phyloP scores from a whole-genome alignment of 2,113 vertebrate species.

The Zapus hudsonius region DNA sequence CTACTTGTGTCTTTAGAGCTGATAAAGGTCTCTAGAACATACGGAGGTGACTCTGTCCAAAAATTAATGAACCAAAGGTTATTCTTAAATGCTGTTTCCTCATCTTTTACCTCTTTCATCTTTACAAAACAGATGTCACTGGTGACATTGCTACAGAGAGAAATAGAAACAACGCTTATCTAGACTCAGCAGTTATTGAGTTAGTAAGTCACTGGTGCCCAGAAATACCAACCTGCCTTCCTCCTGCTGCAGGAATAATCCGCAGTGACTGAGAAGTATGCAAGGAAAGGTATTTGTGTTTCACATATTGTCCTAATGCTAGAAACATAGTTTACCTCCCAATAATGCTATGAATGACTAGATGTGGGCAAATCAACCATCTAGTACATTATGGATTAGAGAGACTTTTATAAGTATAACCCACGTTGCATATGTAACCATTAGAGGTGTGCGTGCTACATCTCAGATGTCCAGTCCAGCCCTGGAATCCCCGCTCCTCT shows the following conservation, averaged over 20 bases:
- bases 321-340: background rate
- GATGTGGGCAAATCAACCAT: background rate
- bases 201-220: background rate
- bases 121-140: background rate
- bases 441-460: background rate
- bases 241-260: background rate
- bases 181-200: background rate
- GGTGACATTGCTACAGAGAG: background rate
- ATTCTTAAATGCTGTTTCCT: background rate
- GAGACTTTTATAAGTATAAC: background rate
- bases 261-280: background rate
- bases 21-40: background rate
- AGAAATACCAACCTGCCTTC: background rate
- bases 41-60: background rate
- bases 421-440: background rate
- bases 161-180: background rate
- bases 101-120: background rate
- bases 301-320: background rate
- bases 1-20: background rate
- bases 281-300: background rate
- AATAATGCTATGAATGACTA: background rate
- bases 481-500: background rate
- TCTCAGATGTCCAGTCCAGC: constrained; percentile 9
- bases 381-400: background rate
- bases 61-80: background rate